These are phyloP conservation scores for Anomalospiza imberbis DNA, from an alignment of 2,797 vertebrate species.

Conservation along the genomic window DNA sequence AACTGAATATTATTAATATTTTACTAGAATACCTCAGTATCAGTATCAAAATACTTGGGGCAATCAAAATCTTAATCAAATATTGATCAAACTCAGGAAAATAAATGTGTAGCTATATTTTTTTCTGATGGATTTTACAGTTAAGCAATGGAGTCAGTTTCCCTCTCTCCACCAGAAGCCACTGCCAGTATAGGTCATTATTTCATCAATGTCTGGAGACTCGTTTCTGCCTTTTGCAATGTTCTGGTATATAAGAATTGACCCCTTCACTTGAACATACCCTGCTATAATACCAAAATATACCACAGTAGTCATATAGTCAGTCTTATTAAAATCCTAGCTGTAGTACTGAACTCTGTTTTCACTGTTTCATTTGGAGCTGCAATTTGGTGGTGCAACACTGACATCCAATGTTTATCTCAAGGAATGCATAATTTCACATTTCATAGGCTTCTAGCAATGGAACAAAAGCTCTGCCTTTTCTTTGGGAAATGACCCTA, in stretches of 20 bases:
- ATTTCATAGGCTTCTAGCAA: neutral
- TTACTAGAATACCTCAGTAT: neutral
- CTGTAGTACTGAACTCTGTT: neutral
- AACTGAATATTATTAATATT: neutral
- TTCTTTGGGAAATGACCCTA: neutral
- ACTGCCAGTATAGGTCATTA: neutral
- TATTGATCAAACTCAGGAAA: neutral
- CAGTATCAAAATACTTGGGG: neutral
- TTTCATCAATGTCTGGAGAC: neutral
- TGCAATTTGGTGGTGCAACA: constrained; percentile 54
- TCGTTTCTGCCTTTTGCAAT: neutral
- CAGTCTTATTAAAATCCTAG: neutral
- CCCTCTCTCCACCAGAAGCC: neutral
- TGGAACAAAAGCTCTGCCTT: neutral
- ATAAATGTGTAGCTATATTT: neutral
- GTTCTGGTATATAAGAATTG: neutral
- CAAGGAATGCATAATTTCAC: constrained; percentile 20
- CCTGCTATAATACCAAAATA: neutral
- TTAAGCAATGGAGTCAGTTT: neutral
- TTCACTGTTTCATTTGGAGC: neutral
- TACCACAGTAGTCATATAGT: neutral
- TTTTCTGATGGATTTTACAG: neutral
- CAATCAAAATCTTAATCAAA: neutral
- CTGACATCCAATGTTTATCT: constrained; percentile 44
- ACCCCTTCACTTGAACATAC: neutral